A percentile compares a stretch with the other conserved stretches of the same genome.
Conservation (phyloP, 2,797 vertebrate species). For the Trachurus trachurus region DNA sequence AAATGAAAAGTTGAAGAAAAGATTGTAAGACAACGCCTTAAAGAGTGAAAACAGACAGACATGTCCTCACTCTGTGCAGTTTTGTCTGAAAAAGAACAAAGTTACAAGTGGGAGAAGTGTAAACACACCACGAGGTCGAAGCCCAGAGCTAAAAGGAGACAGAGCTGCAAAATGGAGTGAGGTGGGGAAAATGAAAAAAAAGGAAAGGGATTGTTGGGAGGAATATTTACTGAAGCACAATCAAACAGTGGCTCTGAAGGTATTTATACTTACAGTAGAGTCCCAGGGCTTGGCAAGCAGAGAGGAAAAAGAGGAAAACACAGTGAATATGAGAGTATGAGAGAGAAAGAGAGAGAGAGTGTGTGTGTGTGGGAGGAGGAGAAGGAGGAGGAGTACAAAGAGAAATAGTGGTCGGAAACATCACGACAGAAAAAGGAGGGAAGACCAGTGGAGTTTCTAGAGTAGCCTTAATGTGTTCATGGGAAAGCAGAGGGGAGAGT, state of each 20-base stretch:
- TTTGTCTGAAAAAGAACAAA: neutral
- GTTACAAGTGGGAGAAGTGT: neutral
- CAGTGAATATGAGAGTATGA: constrained; percentile 50
- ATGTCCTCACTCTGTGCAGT: neutral
- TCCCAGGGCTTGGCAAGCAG: constrained; percentile 80
- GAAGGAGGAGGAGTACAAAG: constrained; percentile 21
- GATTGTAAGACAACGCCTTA: neutral
- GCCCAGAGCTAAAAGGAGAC: neutral
- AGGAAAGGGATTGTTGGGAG: constrained; percentile 5
- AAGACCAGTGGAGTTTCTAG: constrained; percentile 54
- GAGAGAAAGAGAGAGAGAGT: constrained; percentile 35
- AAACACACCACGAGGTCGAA: neutral
- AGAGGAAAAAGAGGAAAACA: constrained; percentile 57
- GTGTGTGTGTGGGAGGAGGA: no score
- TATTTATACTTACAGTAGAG: constrained; percentile 82
- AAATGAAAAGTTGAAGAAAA: neutral
- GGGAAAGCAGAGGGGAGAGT: constrained; percentile 60
- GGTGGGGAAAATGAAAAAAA: neutral
- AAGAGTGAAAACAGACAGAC: neutral
- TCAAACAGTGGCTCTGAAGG: constrained; percentile 29
- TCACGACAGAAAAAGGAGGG: constrained; percentile 43
- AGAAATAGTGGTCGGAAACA: constrained; percentile 50
- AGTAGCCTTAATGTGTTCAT: constrained; percentile 47
- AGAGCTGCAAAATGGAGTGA: constrained; percentile 1
- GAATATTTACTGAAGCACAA: constrained; percentile 31